These are phyloP conservation scores for Diarsia dahlii DNA, from an alignment of 2,888 invertebrate species.

Conservation along the genomic window DNA sequence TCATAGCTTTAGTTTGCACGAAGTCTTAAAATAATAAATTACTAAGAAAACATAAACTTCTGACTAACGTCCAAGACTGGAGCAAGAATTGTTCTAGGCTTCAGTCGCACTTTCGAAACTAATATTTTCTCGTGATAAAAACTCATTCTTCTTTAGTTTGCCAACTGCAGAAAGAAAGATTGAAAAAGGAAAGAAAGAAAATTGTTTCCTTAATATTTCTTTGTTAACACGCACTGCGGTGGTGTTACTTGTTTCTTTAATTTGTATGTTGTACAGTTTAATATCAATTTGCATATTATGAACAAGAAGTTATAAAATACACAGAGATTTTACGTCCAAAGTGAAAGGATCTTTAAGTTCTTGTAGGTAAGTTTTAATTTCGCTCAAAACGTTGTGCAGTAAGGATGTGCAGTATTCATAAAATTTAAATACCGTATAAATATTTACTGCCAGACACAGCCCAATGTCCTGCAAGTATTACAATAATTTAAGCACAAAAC, in stretches of 20 bases:
- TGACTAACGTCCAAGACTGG: slow-evolving; percentile 41
- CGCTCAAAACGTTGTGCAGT: background rate
- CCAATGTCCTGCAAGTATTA: background rate
- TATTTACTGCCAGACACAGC: slow-evolving; percentile 8
- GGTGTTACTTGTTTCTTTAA: slow-evolving; percentile 11
- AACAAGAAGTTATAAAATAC: slow-evolving; percentile 37
- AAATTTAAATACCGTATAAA: slow-evolving; percentile 38
- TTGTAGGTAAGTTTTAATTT: background rate
- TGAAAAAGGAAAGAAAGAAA: slow-evolving; percentile 26
- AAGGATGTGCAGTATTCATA: slow-evolving; percentile 28
- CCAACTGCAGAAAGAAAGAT: slow-evolving; percentile 36
- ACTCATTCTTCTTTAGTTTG: slow-evolving; percentile 33
- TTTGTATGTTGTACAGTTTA: slow-evolving; percentile 25
- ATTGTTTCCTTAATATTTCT: slow-evolving; percentile 10
- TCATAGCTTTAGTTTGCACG: slow-evolving; percentile 8
- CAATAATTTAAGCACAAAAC: slow-evolving; percentile 13
- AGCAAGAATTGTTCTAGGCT: slow-evolving; percentile 48
- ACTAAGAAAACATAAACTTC: slow-evolving; percentile 56
- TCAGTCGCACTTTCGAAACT: slow-evolving; percentile 28
- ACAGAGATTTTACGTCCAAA: background rate
- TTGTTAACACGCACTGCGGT: slow-evolving; percentile 29
- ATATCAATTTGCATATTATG: slow-evolving; percentile 26
- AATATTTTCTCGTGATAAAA: slow-evolving; percentile 31
- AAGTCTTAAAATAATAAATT: slow-evolving; percentile 59
- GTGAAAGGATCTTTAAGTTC: slow-evolving; percentile 21